Evolutionary conservation across 2,113 vertebrate genomes (phyloP).

Genomic region (Sitta europaea): DNA sequence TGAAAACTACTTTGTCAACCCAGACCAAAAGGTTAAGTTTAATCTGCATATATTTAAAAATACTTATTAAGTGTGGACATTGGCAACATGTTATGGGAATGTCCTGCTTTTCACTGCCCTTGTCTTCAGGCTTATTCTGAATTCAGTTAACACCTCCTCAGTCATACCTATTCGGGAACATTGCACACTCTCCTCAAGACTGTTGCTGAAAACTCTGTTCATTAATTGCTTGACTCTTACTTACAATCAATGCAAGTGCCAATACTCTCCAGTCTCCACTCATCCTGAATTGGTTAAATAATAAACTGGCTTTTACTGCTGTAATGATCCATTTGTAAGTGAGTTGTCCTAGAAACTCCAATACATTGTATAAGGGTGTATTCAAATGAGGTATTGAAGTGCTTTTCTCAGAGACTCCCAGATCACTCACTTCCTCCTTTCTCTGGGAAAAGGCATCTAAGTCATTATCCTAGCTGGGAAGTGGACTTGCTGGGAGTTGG

Average conservation of each 20-base stretch:
- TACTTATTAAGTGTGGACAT: neutral
- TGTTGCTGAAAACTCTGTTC: constrained; percentile 44
- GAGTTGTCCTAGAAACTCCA: constrained; percentile 53
- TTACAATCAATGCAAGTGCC: constrained; percentile 49
- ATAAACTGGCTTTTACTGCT: constrained; percentile 37
- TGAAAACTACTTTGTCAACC: neutral
- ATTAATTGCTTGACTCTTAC: constrained; percentile 56
- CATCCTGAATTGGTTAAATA: constrained; percentile 54
- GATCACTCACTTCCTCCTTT: constrained; percentile 3
- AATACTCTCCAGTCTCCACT: constrained; percentile 28
- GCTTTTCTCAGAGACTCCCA: neutral
- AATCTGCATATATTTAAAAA: neutral
- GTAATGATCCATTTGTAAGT: constrained; percentile 52
- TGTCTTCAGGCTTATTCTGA: neutral
- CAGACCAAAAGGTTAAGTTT: neutral
- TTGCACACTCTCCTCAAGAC: neutral
- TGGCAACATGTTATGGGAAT: neutral
- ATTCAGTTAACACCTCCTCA: constrained; percentile 5
- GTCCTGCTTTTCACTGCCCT: neutral
- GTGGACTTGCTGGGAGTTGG: neutral
- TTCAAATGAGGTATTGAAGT: constrained; percentile 41
- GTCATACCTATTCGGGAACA: neutral
- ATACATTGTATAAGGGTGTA: neutral
- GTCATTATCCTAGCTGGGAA: neutral
- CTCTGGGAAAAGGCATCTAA: constrained; percentile 2